Percentiles rank a stretch among this genome's conserved stretches.
Evolutionary conservation across 2,797 vertebrate species (phyloP).

Genomic region (Florisuga fusca): DNA sequence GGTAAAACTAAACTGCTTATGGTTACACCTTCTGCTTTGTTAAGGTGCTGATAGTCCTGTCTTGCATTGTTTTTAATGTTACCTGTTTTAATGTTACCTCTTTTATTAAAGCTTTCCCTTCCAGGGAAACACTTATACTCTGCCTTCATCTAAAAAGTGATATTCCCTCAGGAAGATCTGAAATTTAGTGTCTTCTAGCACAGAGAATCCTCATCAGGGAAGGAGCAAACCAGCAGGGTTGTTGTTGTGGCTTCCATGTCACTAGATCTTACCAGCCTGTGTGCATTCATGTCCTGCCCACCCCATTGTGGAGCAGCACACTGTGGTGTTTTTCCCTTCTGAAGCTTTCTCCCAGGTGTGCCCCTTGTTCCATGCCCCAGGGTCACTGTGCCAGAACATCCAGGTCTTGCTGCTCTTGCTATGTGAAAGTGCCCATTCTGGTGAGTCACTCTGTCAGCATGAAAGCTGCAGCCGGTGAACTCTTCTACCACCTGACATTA

Average conservation of each 20-base stretch:
- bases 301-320: background rate
- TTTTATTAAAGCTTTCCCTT: no score
- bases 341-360: background rate
- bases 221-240: background rate
- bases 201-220: background rate
- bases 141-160: background rate
- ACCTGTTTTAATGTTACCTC: background rate
- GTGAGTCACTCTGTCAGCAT: accelerated
- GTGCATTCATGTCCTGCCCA: background rate
- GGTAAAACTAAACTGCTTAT: background rate
- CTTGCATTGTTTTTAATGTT: background rate
- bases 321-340: background rate
- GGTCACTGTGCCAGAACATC: background rate
- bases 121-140: background rate
- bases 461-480: background rate
- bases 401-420: background rate
- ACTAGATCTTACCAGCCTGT: background rate
- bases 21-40: background rate
- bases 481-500: no score
- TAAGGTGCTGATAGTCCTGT: background rate
- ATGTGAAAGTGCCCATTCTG: background rate
- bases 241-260: background rate
- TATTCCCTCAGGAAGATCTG: background rate
- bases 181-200: background rate
- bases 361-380: background rate